Percentiles rank a stretch among this genome's conserved stretches.
These are phyloP conservation scores for Vanacampus margaritifer DNA, from an alignment of 2,113 vertebrate species.

Conservation along the genomic window DNA sequence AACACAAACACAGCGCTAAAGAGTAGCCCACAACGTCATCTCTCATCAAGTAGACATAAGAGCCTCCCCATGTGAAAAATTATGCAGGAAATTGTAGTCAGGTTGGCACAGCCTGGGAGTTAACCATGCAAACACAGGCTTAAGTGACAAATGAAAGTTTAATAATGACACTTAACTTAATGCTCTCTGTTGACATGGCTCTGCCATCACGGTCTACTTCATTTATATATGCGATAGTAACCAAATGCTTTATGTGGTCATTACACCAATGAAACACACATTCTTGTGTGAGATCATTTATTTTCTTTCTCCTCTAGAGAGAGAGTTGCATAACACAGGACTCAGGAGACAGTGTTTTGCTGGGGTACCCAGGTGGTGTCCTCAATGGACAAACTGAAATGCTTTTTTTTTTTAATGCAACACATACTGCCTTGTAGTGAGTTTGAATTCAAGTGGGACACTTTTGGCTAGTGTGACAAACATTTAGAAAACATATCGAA, in stretches of 20 bases:
- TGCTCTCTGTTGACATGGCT: neutral
- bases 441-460: constrained; percentile 13
- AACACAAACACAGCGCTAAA: constrained; percentile 1
- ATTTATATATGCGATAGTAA: too few relatives aligned
- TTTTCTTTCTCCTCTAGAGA: neutral
- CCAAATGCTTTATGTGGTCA: neutral
- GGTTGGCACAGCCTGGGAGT: constrained; percentile 22
- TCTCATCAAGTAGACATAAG: constrained; percentile 47
- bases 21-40: constrained; percentile 9
- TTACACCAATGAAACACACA: neutral
- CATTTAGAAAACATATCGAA: neutral
- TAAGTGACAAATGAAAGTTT: constrained; percentile 20
- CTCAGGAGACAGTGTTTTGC: constrained; percentile 52
- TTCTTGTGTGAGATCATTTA: neutral
- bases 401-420: constrained; percentile 7
- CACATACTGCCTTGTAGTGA: constrained; percentile 7
- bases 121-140: constrained; percentile 11
- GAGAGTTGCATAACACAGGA: constrained; percentile 22
- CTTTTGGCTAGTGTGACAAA: constrained; percentile 16
- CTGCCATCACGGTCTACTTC: neutral
- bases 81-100: constrained; percentile 39
- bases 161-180: neutral
- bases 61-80: constrained; percentile 29
- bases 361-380: constrained; percentile 40
- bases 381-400: constrained; percentile 27